These are phyloP conservation scores for Galbula dea DNA, from an alignment of 2,113 vertebrate species.

Conservation along the genomic window DNA sequence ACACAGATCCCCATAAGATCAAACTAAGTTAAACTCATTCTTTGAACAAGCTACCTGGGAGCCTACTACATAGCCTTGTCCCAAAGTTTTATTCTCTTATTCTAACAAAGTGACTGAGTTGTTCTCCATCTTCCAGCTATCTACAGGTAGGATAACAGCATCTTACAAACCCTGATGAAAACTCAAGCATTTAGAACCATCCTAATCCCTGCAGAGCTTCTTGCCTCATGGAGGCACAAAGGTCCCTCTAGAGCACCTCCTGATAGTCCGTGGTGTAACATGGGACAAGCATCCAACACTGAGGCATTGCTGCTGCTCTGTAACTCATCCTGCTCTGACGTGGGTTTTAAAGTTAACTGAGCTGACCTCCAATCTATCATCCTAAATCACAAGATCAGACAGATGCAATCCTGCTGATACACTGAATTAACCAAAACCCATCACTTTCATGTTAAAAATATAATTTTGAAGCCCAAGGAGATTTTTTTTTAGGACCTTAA, in stretches of 20 bases:
- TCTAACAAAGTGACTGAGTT: neutral
- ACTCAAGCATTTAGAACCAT: neutral
- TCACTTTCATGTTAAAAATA: neutral
- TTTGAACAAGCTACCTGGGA: neutral
- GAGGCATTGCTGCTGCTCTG: neutral
- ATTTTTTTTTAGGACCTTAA: neutral
- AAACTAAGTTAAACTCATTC: neutral
- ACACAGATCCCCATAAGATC: neutral
- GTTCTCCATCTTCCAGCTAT: neutral
- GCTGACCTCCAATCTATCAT: neutral
- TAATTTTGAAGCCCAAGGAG: neutral
- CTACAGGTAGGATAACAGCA: neutral
- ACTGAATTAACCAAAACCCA: neutral
- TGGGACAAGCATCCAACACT: neutral
- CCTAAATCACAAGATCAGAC: neutral
- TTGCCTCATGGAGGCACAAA: neutral
- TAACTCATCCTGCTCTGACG: accelerated
- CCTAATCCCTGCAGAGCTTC: neutral
- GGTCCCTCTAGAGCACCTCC: neutral
- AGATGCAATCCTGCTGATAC: neutral
- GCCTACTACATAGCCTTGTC: neutral
- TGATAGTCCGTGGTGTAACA: accelerated
- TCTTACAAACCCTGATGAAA: neutral
- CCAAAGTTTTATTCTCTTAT: neutral
- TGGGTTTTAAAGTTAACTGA: neutral